phyloP scores from a whole-genome alignment of 2,113 vertebrate genomes.

The Ammodytes marinus region DNA sequence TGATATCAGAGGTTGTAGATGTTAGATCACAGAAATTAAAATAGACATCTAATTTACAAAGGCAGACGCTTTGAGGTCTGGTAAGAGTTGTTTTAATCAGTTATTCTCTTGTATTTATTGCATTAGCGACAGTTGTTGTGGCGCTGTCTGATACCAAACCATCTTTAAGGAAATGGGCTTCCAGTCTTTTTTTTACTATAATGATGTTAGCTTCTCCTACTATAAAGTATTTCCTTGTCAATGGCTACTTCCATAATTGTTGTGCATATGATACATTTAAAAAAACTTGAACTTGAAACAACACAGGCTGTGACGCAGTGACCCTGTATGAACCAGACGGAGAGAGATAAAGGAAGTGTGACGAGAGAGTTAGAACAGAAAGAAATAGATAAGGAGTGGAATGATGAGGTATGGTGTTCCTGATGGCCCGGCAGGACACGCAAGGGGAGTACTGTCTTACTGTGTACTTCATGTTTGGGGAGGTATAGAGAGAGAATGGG shows the following conservation, averaged over 20 bases:
- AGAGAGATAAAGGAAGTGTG: conserved; percentile 51
- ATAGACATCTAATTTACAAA: neutral
- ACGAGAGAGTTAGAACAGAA: conserved; percentile 57
- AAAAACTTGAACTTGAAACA: no score
- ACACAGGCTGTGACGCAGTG: conserved; percentile 37
- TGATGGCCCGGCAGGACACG: conserved; percentile 30
- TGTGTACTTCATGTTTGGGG: conserved; percentile 13
- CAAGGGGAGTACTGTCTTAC: neutral
- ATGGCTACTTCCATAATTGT: no score
- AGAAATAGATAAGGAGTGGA: conserved; percentile 54
- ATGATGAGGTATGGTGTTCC: conserved; percentile 50
- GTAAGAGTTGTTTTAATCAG: neutral
- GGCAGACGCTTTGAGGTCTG: neutral
- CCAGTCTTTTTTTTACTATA: neutral
- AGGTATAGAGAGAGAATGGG: conserved; percentile 14
- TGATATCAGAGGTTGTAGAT: neutral
- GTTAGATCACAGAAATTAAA: neutral
- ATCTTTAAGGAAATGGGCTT: neutral
- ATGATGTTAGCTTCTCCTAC: neutral
- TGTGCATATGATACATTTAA: no score
- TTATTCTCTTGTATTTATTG: neutral
- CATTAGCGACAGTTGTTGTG: neutral
- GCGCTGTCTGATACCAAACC: no score
- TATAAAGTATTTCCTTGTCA: no score
- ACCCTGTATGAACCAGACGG: conserved; percentile 39